These are phyloP conservation scores for Bruchidius siliquastri DNA, from an alignment of 2,888 invertebrate genomes.

Conservation along the genomic window DNA sequence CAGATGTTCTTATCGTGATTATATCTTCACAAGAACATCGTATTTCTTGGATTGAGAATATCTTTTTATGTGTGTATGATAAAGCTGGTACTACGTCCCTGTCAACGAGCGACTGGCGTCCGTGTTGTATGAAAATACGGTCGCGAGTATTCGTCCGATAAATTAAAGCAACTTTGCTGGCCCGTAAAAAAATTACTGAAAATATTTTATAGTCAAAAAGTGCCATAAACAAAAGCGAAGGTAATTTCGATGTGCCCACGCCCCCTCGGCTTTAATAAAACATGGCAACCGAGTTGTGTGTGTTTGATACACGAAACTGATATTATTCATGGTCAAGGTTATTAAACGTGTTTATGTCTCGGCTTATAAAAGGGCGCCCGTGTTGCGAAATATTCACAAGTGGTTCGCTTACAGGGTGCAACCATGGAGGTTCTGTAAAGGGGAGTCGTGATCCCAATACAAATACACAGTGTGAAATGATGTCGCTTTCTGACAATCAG, in stretches of 20 bases:
- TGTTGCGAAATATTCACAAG: neutral
- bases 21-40: no score
- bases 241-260: conserved; percentile 8
- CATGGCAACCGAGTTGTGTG: neutral
- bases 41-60: no score
- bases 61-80: no score
- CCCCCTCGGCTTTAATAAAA: neutral
- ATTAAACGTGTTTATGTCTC: neutral
- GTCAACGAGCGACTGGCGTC: neutral
- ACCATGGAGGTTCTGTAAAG: no score
- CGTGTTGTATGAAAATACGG: neutral
- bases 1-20: no score
- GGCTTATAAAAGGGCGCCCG: neutral
- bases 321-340: neutral
- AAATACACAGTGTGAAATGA: no score
- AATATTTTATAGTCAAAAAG: conserved; percentile 18
- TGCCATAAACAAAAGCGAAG: conserved; percentile 18
- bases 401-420: neutral
- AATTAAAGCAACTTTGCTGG: neutral
- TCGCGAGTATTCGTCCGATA: neutral
- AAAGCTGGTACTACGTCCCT: neutral
- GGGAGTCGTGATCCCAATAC: no score
- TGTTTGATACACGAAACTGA: neutral
- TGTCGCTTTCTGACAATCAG: no score
- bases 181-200: neutral